Base-by-base conservation (phyloP, 2,888 invertebrate genomes). In the Abrostola tripartita region DNA sequence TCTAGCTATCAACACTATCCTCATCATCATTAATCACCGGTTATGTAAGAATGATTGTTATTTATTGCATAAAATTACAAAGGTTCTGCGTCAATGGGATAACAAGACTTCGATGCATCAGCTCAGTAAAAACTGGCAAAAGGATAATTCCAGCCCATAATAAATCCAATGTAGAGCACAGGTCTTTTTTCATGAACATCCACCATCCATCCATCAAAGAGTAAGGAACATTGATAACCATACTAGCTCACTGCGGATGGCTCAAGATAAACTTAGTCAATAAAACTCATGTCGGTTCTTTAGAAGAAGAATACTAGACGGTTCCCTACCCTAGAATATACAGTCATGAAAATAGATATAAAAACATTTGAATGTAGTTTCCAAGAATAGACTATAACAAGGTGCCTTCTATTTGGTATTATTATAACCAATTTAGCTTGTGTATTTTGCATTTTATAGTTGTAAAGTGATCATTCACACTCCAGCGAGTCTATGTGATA, bases 401-500 rank as follows among this genome's bases (percentile, higher is more conserved):
- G 12, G 44, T 44, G 40, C 11, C 35, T 7, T 41, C 35, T 40
- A 41, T 41, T 54, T 42, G 6, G 41, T 53, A 11, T 54, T n/a
- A 42, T 47, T 37, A 9, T 24, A 12, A 53, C 36, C 36, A 9
- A 41, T 42, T 8, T 14, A 14, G 5, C 5, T 51, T 54, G 12
- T 7, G 24, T 36, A 49, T 11, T 10, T 51, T 24, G 37, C 55
- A 9, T 55, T 66, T 58, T 10, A 42, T 5, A 49, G 4, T 11
- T 52, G 50, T 38, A 38, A 68, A 62, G 24, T 51, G 37, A 52
- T 54, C 42, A 63, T 42, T 51, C 37, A 57, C 41, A 53, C 49
- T 54, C 51, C 54, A 57, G 40, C 40, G 40, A 44, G 51, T 54
- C 47, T 63, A 64, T 58, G 44, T 64, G 64, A 61, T 54, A 6